A percentile compares a stretch with the other conserved stretches of the same genome.
Evolutionary conservation across 2,113 vertebrate genomes (phyloP).

Genomic region (Psephotus haematonotus): DNA sequence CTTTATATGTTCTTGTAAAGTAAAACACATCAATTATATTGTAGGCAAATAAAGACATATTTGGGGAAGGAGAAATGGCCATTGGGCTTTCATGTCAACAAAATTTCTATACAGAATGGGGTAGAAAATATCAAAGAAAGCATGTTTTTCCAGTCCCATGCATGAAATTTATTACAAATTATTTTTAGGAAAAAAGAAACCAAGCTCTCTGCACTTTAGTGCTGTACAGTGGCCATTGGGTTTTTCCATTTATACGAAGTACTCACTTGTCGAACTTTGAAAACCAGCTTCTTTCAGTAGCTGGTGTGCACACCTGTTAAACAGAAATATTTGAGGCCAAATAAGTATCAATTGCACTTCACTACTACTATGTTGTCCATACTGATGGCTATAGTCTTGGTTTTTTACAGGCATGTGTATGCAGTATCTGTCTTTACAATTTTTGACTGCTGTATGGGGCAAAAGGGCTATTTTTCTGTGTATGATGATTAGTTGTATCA

Average conservation of each 20-base stretch:
- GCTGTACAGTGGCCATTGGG: background rate
- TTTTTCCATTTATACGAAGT: background rate
- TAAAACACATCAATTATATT: background rate
- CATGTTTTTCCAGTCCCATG: background rate
- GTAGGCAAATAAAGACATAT: background rate
- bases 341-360: background rate
- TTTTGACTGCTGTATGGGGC: background rate
- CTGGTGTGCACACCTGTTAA: background rate
- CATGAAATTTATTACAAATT: background rate
- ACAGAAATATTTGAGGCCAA: background rate
- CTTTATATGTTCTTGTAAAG: background rate
- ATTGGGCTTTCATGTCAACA: background rate
- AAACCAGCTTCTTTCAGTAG: background rate
- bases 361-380: background rate
- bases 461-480: background rate
- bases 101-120: background rate
- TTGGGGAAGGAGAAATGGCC: background rate
- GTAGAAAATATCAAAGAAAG: background rate
- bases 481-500: background rate
- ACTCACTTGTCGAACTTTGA: background rate
- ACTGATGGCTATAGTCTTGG: background rate
- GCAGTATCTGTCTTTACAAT: rapidly evolving
- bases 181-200: background rate
- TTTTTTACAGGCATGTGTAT: background rate
- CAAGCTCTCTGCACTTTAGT: background rate